phyloP scores from a whole-genome alignment of 53 echinoderm and acorn worm species.

The Henricia sp. region DNA sequence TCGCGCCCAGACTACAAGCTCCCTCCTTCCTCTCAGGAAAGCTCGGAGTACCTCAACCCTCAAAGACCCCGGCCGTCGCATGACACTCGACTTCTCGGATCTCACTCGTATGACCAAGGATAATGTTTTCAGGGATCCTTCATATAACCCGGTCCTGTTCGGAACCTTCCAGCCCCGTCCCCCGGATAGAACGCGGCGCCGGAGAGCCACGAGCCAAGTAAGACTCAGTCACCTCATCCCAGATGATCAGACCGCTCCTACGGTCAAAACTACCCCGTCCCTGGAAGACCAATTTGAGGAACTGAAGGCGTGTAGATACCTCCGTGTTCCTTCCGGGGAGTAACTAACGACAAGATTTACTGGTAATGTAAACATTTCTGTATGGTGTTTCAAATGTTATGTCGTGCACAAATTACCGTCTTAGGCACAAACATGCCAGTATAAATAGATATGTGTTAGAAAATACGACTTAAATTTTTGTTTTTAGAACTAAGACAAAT shows the following conservation, averaged over 20 bases:
- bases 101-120: neutral
- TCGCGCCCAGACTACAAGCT: neutral
- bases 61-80: neutral
- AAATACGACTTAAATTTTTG: no score
- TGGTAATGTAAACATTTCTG: no score
- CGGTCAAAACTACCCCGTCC: neutral
- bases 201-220: slow-evolving; percentile 3
- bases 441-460: no score
- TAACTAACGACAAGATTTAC: no score
- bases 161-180: neutral
- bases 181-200: neutral
- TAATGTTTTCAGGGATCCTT: slow-evolving; percentile 21
- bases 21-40: slow-evolving; percentile 37
- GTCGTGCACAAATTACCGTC: no score
- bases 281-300: slow-evolving; percentile 46
- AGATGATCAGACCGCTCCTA: neutral
- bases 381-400: no score
- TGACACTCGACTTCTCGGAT: slow-evolving; percentile 16
- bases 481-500: no score
- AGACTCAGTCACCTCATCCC: slow-evolving; percentile 9
- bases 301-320: slow-evolving; percentile 42
- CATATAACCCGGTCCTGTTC: slow-evolving; percentile 35
- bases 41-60: slow-evolving; percentile 24
- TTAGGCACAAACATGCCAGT: no score
- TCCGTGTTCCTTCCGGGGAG: slow-evolving; percentile 36